phyloP scores from a whole-genome alignment of 2,888 invertebrate species.

The Orchesellides sinensis region DNA sequence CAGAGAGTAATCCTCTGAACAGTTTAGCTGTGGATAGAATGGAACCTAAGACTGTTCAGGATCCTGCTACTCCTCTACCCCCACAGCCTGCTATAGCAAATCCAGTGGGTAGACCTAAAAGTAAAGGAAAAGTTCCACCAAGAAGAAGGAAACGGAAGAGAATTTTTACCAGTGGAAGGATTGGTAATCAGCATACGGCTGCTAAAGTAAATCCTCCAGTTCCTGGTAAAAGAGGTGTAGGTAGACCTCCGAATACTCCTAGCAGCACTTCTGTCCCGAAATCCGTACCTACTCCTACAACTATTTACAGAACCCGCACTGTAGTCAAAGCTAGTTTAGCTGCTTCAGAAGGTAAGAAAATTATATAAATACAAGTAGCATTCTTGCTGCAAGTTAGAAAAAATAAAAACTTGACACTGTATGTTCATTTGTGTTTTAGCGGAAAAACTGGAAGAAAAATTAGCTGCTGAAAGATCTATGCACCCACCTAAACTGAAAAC shows the following conservation, averaged over 20 bases:
- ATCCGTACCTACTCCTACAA: slow-evolving; percentile 49
- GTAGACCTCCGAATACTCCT: slow-evolving; percentile 51
- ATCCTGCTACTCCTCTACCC: background rate
- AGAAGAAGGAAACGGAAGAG: slow-evolving; percentile 68
- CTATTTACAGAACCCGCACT: slow-evolving; percentile 72
- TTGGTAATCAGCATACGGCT: slow-evolving; percentile 28
- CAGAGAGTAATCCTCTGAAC: too few relatives aligned
- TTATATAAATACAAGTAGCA: background rate
- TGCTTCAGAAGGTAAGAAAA: slow-evolving; percentile 52
- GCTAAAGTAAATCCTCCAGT: slow-evolving; percentile 41
- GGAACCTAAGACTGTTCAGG: background rate
- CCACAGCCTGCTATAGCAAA: background rate
- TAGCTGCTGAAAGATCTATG: slow-evolving; percentile 51
- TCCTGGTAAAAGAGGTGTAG: slow-evolving; percentile 51
- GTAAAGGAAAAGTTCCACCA: slow-evolving; percentile 65
- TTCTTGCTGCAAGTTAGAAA: background rate
- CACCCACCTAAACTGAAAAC: slow-evolving; percentile 80
- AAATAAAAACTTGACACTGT: too few relatives aligned
- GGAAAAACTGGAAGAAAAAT: slow-evolving; percentile 44
- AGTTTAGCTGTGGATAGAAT: background rate
- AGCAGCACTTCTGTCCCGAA: background rate
- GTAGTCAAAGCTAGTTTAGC: slow-evolving; percentile 71
- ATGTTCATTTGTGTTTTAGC: background rate
- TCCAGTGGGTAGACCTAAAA: slow-evolving; percentile 48
- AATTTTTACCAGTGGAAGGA: slow-evolving; percentile 54